A percentile compares a stretch with the other conserved stretches of the same genome.
These are phyloP conservation scores for Sandelia bainsii DNA, from an alignment of 2,797 vertebrate species.

Conservation along the genomic window DNA sequence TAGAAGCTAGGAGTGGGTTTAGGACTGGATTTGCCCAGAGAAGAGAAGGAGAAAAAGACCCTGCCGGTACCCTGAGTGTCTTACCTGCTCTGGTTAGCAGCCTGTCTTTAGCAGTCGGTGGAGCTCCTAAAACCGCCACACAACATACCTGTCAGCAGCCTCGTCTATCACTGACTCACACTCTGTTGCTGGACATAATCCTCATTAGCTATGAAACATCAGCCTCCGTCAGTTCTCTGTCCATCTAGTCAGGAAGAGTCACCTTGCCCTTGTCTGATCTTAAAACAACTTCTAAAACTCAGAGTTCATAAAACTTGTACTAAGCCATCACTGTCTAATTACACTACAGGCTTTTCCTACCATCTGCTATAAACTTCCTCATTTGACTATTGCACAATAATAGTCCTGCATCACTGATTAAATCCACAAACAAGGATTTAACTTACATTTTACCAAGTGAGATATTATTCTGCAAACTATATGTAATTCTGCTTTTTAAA, in stretches of 20 bases:
- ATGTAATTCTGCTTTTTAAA: not conserved
- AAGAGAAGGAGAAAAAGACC: constrained; percentile 29
- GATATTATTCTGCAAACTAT: not conserved
- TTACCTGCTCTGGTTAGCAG: constrained; percentile 79
- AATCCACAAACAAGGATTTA: too few species aligned
- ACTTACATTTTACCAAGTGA: not conserved
- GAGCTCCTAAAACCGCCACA: constrained; percentile 83
- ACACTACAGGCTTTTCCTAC: not conserved
- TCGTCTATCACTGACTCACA: constrained; percentile 51
- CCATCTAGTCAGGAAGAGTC: constrained; percentile 9
- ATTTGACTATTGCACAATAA: not conserved
- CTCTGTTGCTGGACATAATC: constrained; percentile 26
- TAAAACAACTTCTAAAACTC: not conserved
- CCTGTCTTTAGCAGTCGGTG: constrained; percentile 80
- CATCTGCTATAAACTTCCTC: not conserved
- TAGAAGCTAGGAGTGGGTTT: constrained; percentile 49
- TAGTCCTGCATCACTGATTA: not conserved
- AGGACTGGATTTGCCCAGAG: constrained; percentile 35
- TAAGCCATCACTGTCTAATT: too few species aligned
- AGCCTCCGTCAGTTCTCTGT: not conserved
- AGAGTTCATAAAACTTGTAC: too few species aligned
- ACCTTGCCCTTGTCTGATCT: not conserved
- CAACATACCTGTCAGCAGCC: constrained; percentile 76
- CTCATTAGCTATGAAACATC: constrained; percentile 7
- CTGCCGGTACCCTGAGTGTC: constrained; percentile 56